Base-by-base conservation (phyloP, 1,140 invertebrate species). In the Bombus consobrinus region DNA sequence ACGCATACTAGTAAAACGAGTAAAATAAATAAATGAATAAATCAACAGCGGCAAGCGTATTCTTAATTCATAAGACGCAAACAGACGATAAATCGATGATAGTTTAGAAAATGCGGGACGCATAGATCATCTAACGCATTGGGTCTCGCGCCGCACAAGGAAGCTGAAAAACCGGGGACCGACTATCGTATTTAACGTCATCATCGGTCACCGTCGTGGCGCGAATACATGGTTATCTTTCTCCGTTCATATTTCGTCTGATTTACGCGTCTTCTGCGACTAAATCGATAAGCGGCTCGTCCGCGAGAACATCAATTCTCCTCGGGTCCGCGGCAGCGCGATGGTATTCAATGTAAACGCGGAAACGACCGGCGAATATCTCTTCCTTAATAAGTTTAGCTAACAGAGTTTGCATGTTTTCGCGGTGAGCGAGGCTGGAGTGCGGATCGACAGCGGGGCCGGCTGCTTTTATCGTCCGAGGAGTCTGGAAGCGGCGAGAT, bases 401-500 rank as follows among this genome's bases (percentile, higher is more conserved):
- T 59, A 81, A 85, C 83, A 53, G 83, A 85, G 87, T 79, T 81
- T 41, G 78, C 82, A 73, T 88, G 84, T 89, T 81, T 89, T 86
- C 37, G 75, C 76, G 71, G 47, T 53, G 47, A 53, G 47, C 47
- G 47, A 22, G 47, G n/a, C 59, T 34, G 78, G 66, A 53, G 74
- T 64, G 78, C 71, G 68, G 83, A 87, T 87, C 84, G 81, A 77
- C 79, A 85, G 78, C 76, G 68, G 28, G n/a, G n/a, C 34, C 66
- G 78, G 72, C 69, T 72, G 81, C 59, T 89, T 92, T 90, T 87
- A 89, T 91, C 79, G 88, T 83, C 76, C 69, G 64, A 83, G 76
- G 75, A 77, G 69, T 66, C 77, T 86, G 75, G 81, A 86, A 87
- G 86, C 88, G 85, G 74, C 81, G 62, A 92, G 90, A 93, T 93